Evolutionary conservation across 2,113 vertebrate species (phyloP), one percentile per base, ranked within the genome.

Genomic region (Malaclemys terrapin): DNA sequence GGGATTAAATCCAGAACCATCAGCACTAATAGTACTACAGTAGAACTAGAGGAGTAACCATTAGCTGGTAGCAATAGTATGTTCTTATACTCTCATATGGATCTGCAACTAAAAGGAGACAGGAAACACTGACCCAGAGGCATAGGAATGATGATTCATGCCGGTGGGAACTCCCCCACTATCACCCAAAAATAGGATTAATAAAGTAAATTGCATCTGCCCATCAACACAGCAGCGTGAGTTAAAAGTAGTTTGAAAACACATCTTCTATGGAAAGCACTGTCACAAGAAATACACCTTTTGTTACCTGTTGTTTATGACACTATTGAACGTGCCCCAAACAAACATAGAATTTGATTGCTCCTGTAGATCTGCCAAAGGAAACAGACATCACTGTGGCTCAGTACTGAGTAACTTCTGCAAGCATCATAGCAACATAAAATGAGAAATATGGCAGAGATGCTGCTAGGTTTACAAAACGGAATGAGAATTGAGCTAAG

Each of bases 361-460:
- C 80, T 96, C 95, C 92, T 87, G 95, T 80, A 98, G 82, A 89
- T 98, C 97, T 98, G 97, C 65, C 90, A 94, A 96, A 93, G 75
- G 47, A 97, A 95, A 82, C 24, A 93, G 91, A 94, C 93, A 29
- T 88, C 12, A 72, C 84, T 93, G 42, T 54, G 47, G 52, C 59
- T 79, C 47, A 35, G 6, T 24, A 31, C 22, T 20, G n/a, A 50
- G 6, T 49, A 53, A 31, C 25, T 49, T 49, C 22, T 79, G 42
- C 38, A 47, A 29, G 78, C 10, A 6, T 42, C 22, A 31, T 45
- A 80, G 78, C n/a, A 38, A 38, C 29, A 72, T 49, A 93, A 93
- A 80, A 59, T 89, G 54, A 94, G 89, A 96, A 81, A 82, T 38
- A 78, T 35, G 12, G 54, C 94, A 96, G 90, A 76, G 87, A 91